Evolutionary conservation across 2,113 vertebrate genomes (phyloP).

Genomic region (Pteruthius melanotis): DNA sequence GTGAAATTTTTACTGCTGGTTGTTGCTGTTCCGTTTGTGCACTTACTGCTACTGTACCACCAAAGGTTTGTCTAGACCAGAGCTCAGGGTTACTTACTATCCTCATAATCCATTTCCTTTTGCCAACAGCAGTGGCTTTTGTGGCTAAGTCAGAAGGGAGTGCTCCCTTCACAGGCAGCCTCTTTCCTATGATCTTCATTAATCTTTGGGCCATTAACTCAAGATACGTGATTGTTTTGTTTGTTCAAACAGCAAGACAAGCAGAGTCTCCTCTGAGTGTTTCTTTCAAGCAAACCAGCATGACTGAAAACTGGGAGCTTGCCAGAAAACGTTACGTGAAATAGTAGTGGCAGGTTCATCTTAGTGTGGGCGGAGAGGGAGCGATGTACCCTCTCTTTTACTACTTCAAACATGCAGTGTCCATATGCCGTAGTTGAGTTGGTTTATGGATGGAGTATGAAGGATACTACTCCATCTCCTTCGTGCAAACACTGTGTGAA

Average conservation of each 20-base stretch:
- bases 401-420: conserved; percentile 34
- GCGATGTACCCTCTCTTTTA: conserved; percentile 40
- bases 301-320: conserved; percentile 65
- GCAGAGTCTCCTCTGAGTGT: conserved; percentile 43
- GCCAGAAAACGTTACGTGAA: conserved; percentile 60
- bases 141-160: conserved; percentile 46
- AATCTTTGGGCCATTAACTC: conserved; percentile 54
- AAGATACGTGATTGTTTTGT: conserved; percentile 52
- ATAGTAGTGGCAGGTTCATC: conserved; percentile 60
- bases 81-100: conserved; percentile 14
- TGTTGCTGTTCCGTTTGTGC: not conserved
- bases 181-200: conserved; percentile 52
- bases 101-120: conserved; percentile 29
- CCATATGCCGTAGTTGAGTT: conserved; percentile 42
- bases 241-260: conserved; percentile 44
- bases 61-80: conserved; percentile 17
- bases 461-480: conserved; percentile 10
- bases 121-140: conserved; percentile 14
- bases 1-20: not conserved
- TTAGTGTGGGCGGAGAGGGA: conserved; percentile 48
- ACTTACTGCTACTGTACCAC: not conserved
- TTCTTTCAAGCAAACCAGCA: conserved; percentile 59
- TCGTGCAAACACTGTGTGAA: not conserved
- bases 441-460: conserved; percentile 11
- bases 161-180: conserved; percentile 21